Evolutionary conservation across 2,113 vertebrate genomes (phyloP).

Genomic region (Neodon shergylaensis): DNA sequence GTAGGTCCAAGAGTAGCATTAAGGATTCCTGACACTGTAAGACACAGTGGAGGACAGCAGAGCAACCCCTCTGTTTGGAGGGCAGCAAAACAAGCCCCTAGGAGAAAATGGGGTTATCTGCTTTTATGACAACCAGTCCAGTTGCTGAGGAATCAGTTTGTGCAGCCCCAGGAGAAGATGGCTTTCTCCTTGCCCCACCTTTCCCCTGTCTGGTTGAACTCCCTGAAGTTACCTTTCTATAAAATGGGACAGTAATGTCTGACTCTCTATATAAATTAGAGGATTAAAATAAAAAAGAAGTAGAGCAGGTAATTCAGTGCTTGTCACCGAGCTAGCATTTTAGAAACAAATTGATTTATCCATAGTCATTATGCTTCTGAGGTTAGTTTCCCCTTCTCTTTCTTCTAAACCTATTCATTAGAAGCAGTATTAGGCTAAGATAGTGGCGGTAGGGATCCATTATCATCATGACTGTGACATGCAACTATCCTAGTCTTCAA

Average conservation of each 20-base stretch:
- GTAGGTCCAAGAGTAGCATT: background rate
- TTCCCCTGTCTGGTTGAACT: background rate
- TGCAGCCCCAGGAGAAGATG: background rate
- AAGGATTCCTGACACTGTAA: background rate
- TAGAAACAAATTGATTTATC: background rate
- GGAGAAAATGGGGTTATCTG: background rate
- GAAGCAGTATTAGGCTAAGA: background rate
- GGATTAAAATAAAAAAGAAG: conserved; percentile 3
- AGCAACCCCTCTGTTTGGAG: background rate
- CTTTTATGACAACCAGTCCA: background rate
- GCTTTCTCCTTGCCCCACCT: background rate
- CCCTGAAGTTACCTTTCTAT: background rate
- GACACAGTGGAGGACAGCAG: too few relatives aligned
- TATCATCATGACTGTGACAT: background rate
- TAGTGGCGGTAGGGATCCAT: background rate
- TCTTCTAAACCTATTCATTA: background rate
- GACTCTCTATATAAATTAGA: background rate
- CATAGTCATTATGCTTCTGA: background rate
- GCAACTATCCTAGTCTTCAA: background rate
- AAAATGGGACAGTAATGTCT: background rate
- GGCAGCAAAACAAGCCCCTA: background rate
- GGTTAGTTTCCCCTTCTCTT: background rate
- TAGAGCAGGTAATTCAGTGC: background rate
- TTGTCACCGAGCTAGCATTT: background rate
- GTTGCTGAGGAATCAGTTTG: background rate